Conservation (phyloP, 2,113 vertebrate species). For the Anoura caudifer region DNA sequence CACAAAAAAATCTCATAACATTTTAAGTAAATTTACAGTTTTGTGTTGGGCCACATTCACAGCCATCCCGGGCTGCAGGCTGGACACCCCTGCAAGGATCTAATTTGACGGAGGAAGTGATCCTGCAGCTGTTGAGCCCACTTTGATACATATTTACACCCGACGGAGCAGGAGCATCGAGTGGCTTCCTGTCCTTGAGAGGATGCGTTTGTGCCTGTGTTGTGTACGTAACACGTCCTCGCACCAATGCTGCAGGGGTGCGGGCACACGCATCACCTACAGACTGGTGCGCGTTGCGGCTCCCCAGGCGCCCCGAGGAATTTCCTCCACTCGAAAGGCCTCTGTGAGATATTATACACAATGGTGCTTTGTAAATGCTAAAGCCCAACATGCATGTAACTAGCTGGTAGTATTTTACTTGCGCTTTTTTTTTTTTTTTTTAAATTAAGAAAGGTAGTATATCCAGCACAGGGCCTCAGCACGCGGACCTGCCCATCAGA, state of each 20-base stretch:
- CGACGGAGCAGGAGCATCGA: background rate
- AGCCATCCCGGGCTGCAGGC: too few species aligned
- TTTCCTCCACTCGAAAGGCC: background rate
- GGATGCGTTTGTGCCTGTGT: background rate
- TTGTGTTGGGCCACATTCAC: too few species aligned
- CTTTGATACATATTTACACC: conserved; percentile 29
- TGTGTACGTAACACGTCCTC: conserved; percentile 45
- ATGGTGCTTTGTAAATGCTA: background rate
- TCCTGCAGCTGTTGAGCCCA: background rate
- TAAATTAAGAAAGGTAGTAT: background rate
- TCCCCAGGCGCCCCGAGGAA: background rate
- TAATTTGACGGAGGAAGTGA: conserved; percentile 40
- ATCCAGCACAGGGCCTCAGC: background rate
- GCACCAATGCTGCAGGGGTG: background rate
- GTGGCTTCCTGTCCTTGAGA: conserved; percentile 15
- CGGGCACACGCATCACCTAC: background rate
- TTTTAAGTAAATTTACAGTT: too few species aligned
- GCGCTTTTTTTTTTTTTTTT: background rate
- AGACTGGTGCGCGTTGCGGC: conserved; percentile 15
- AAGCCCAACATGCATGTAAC: background rate
- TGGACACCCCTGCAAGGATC: background rate
- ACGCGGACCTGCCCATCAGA: background rate
- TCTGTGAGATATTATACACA: background rate
- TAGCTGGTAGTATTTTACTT: background rate
- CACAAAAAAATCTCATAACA: too few species aligned